Conservation (phyloP, 2,888 invertebrate species). For the Rambutsinella grinnellia region DNA sequence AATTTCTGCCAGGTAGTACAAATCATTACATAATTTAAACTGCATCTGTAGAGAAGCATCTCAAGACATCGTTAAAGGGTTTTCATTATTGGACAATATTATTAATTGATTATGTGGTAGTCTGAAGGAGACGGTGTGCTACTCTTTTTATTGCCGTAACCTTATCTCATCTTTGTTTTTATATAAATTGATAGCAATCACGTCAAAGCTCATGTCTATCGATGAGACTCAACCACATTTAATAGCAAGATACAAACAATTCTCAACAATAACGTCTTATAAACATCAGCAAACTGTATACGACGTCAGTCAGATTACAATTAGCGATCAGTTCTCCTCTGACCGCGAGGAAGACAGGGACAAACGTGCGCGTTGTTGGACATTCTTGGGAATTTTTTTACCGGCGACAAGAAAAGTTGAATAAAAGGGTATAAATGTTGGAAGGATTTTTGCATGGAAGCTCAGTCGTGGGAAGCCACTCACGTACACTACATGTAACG, state of each 20-base stretch:
- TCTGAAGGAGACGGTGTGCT: no score
- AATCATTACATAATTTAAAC: slow-evolving; percentile 14
- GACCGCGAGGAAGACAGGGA: slow-evolving; percentile 40
- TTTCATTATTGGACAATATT: slow-evolving; percentile 31
- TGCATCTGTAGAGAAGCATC: not conserved
- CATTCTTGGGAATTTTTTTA: not conserved
- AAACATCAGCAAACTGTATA: slow-evolving; percentile 2
- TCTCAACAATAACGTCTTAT: no score
- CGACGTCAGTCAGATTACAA: slow-evolving; percentile 9
- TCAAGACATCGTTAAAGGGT: not conserved
- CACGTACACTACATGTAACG: not conserved
- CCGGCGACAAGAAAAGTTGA: not conserved
- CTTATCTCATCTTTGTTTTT: slow-evolving; percentile 9
- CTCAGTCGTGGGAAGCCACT: slow-evolving; percentile 26
- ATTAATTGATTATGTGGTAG: slow-evolving; percentile 27
- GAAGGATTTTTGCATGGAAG: not conserved
- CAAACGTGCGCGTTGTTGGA: not conserved
- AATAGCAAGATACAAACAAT: no score
- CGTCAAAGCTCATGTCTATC: no score
- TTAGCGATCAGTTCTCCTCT: slow-evolving; percentile 36
- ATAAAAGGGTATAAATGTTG: not conserved
- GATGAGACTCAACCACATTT: no score
- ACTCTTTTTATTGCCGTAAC: no score
- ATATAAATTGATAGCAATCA: no score
- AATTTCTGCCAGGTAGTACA: slow-evolving; percentile 22